Evolutionary conservation across 2,113 vertebrate genomes (phyloP).

Genomic region (Syngnathus floridae): DNA sequence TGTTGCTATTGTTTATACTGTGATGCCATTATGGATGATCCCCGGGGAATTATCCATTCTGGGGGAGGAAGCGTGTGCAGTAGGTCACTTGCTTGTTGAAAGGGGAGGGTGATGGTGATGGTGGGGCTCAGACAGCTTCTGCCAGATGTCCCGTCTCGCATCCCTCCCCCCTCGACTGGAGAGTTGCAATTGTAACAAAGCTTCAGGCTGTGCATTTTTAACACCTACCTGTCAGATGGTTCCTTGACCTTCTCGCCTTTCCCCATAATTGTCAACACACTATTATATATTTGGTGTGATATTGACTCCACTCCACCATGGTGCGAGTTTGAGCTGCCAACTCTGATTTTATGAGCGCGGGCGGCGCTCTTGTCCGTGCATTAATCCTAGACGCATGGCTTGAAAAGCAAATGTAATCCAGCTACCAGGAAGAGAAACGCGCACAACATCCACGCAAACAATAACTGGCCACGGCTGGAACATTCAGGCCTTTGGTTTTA

Average conservation of each 20-base stretch:
- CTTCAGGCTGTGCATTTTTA: neutral
- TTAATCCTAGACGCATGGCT: conserved; percentile 61
- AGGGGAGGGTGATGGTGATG: conserved; percentile 1
- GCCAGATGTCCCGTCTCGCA: conserved; percentile 69
- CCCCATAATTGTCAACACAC: neutral
- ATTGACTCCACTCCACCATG: neutral
- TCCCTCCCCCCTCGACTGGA: conserved; percentile 27
- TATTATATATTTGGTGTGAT: neutral
- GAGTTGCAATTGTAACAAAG: conserved; percentile 44
- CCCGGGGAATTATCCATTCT: conserved; percentile 12
- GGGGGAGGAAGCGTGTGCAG: conserved; percentile 20
- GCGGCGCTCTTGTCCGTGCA: conserved; percentile 49
- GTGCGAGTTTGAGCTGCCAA: conserved; percentile 50
- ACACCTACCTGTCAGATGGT: neutral
- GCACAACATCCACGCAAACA: conserved; percentile 46
- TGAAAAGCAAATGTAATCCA: conserved; percentile 67
- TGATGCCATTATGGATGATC: conserved; percentile 22
- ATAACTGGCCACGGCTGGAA: conserved; percentile 51
- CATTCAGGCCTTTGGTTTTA: conserved; percentile 50
- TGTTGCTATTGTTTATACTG: conserved; percentile 34
- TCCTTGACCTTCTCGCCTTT: conserved; percentile 22
- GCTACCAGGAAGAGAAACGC: conserved; percentile 56
- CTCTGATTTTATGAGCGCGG: conserved; percentile 38
- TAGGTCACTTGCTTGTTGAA: conserved; percentile 36
- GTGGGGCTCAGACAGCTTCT: conserved; percentile 41